Conservation (phyloP, 2,888 invertebrate genomes). For the Coleophora deauratella region DNA sequence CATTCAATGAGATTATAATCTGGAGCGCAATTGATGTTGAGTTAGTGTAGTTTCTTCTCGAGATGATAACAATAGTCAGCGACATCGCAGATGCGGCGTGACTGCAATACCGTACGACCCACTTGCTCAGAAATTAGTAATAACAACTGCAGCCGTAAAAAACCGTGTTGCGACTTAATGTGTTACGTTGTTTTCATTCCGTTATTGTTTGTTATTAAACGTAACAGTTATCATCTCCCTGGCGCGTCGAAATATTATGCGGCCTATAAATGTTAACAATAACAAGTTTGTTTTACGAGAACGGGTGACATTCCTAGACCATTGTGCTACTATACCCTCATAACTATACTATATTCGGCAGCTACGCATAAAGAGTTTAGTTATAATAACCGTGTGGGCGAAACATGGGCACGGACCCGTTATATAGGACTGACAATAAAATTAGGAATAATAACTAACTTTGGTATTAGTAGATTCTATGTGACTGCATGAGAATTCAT, state of each 20-base stretch:
- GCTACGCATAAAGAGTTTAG: constrained; percentile 63
- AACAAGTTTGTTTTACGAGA: background rate
- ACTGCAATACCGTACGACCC: constrained; percentile 42
- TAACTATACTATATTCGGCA: constrained; percentile 9
- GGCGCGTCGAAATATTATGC: background rate
- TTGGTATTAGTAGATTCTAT: too few relatives aligned
- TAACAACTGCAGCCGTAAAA: too few relatives aligned
- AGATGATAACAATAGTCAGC: constrained; percentile 35
- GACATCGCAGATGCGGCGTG: constrained; percentile 25
- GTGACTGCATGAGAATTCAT: too few relatives aligned
- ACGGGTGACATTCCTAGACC: constrained; percentile 48
- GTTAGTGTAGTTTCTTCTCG: constrained; percentile 29
- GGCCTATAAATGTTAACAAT: background rate
- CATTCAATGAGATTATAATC: constrained; percentile 45
- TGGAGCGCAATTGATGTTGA: constrained; percentile 43
- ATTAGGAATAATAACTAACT: constrained; percentile 12
- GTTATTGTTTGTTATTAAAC: background rate
- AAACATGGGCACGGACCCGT: constrained; percentile 51
- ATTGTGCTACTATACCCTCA: constrained; percentile 58
- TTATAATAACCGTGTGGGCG: constrained; percentile 64
- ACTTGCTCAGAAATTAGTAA: constrained; percentile 29
- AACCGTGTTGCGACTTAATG: background rate
- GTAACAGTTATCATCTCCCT: background rate
- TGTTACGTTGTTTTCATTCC: background rate
- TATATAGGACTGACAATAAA: constrained; percentile 39